These are phyloP conservation scores for Paragorgia papillata DNA, from an alignment of 92 coral and sea anemone species.

Conservation along the genomic window DNA sequence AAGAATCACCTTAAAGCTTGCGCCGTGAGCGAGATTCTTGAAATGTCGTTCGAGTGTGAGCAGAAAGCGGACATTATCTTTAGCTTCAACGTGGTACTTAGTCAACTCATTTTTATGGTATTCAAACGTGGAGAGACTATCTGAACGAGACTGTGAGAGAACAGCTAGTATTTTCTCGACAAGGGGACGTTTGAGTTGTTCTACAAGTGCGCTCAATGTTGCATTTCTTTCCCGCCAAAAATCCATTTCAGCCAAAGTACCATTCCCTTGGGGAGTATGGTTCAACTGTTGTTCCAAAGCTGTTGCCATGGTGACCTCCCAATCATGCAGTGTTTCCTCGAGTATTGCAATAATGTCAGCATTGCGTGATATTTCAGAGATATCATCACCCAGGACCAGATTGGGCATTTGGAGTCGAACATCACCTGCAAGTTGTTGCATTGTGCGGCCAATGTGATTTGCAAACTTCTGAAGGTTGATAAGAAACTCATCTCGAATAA, in stretches of 20 bases:
- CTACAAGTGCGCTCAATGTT: slow-evolving; percentile 91
- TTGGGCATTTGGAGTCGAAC: slow-evolving; percentile 91
- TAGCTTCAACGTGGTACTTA: slow-evolving; percentile 94
- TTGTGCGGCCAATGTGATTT: slow-evolving; percentile 88
- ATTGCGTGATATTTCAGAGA: slow-evolving; percentile 81
- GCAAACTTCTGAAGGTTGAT: slow-evolving; percentile 99
- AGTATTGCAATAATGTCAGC: slow-evolving; percentile 63
- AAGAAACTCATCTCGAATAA: slow-evolving; percentile 90
- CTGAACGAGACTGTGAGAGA: slow-evolving; percentile 75
- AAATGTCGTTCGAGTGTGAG: slow-evolving; percentile 96
- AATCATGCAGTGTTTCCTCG: slow-evolving; percentile 90
- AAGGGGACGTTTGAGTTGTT: slow-evolving; percentile 90
- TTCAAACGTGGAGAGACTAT: slow-evolving; percentile 87
- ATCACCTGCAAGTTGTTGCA: slow-evolving; percentile 96
- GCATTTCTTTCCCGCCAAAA: slow-evolving; percentile 99
- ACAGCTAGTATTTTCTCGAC: slow-evolving; percentile 89
- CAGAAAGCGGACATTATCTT: slow-evolving; percentile 94
- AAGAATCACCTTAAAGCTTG: slow-evolving; percentile 91
- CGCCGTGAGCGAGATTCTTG: slow-evolving; percentile 95
- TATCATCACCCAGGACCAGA: slow-evolving; percentile 86
- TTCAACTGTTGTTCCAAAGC: slow-evolving; percentile 89
- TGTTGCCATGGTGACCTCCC: slow-evolving; percentile 94
- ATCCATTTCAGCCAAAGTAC: slow-evolving; percentile 98
- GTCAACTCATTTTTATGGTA: slow-evolving; percentile 94
- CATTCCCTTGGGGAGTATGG: slow-evolving; percentile 94